Base-by-base conservation (phyloP, 2,888 invertebrate species). In the Caenorhabditis japonica region DNA sequence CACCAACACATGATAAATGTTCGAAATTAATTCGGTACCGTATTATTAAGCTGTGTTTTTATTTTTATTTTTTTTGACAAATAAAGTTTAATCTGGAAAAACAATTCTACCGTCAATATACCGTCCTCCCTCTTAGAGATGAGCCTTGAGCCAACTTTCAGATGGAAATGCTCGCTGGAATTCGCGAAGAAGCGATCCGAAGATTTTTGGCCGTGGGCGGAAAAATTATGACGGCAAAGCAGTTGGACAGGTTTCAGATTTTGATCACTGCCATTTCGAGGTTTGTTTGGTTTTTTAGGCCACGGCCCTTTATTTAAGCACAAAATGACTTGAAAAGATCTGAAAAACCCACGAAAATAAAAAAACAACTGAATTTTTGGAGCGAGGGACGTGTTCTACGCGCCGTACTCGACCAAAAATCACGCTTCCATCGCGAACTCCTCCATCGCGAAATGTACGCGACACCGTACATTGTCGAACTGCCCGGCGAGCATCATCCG, bases 401-500 rank as follows among this genome's bases (percentile, higher is more conserved):
- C 4, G 61, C 56, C 34, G 49, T 62, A 19, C 39, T 69, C 19
- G 60, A 53, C 41, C 59, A 53, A 19, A 59, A 60, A 27, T 60
- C 69, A 2, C 43, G 69, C 8, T 30, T 69, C 0, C 17, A 46
- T 25, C 38, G 60, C 30, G 69, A 60, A 41, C 27, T 60, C 19
- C 33, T 68, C 36, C 52, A 53, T 12, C 53, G 58, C 2, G 58
- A 56, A 12, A 51, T 41, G 23, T 52, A 47, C 27, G 41, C 59
- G 12, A 60, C 72, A 13, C 72, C 72, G 2, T 66, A 66, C 21
- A 73, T 73, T 3, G 59, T 66, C 1, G 72, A 73, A 34, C 30
- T 66, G 10, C 66, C 72, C 0, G 33, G 23, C 2, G 71, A 71
- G 21, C 61, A 70, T 61, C 43, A 53, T 30, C 30, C 30, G 30